Evolutionary conservation across 2,888 invertebrate species (phyloP).

Genomic region (Drosophila vallismaia): DNA sequence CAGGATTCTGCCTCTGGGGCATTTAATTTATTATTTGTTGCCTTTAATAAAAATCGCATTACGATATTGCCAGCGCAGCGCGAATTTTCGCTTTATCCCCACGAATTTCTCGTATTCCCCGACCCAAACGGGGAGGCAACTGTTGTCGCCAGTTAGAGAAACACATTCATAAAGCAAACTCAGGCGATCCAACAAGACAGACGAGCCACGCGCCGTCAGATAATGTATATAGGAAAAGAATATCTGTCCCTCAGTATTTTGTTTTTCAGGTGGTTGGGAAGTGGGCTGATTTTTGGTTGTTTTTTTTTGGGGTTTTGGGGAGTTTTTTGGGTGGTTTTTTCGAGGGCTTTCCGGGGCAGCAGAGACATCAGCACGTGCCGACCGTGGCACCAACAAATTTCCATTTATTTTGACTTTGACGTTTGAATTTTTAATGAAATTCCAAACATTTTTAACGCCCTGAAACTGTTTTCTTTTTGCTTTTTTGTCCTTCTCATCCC

Average conservation of each 20-base stretch:
- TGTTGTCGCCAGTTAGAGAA: slow-evolving; percentile 43
- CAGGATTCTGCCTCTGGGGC: neutral
- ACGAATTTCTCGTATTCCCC: slow-evolving; percentile 1
- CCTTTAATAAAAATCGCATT: slow-evolving; percentile 48
- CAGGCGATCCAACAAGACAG: slow-evolving; percentile 32
- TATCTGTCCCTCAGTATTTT: slow-evolving; percentile 5
- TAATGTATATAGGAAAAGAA: slow-evolving; percentile 33
- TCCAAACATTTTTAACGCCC: slow-evolving; percentile 76
- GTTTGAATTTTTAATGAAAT: slow-evolving; percentile 79
- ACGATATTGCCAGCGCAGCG: slow-evolving; percentile 36
- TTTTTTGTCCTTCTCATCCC: slow-evolving; percentile 18
- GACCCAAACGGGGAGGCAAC: neutral
- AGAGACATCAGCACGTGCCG: slow-evolving; percentile 64
- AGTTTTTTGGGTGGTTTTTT: neutral
- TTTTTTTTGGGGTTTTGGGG: neutral
- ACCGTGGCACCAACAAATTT: slow-evolving; percentile 57
- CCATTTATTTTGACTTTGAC: slow-evolving; percentile 77
- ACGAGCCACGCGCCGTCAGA: slow-evolving; percentile 40
- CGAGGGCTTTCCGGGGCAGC: neutral
- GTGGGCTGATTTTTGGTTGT: neutral
- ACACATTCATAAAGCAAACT: slow-evolving; percentile 67
- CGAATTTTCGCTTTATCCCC: slow-evolving; percentile 16
- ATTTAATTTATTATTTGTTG: slow-evolving; percentile 39
- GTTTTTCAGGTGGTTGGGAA: slow-evolving; percentile 30
- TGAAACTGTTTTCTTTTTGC: slow-evolving; percentile 46